phyloP scores from a whole-genome alignment of 2,888 invertebrate species.

The Tenthredo notha region DNA sequence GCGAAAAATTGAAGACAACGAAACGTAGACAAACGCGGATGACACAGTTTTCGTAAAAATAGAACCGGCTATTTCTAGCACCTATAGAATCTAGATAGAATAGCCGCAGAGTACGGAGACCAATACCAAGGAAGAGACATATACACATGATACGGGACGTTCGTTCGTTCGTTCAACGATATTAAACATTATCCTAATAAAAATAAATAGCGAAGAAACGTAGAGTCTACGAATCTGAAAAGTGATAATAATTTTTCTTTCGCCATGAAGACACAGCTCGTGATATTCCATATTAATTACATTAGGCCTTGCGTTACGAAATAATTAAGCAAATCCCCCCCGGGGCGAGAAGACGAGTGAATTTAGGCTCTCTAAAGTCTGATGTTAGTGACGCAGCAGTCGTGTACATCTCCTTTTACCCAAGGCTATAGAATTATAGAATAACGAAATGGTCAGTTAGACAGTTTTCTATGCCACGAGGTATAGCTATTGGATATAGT shows the following conservation, averaged over 20 bases:
- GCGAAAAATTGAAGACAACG: conserved; percentile 45
- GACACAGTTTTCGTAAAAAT: conserved; percentile 63
- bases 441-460: conserved; percentile 1
- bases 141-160: not conserved
- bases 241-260: not conserved
- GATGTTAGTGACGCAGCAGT: not conserved
- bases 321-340: conserved; percentile 33
- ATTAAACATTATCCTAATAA: not conserved
- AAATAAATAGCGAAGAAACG: not conserved
- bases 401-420: not conserved
- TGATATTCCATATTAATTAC: conserved; percentile 9
- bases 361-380: conserved; percentile 18
- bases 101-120: conserved; percentile 36
- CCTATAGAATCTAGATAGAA: conserved; percentile 51
- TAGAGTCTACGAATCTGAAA: too few relatives aligned
- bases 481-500: not conserved
- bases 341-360: conserved; percentile 24
- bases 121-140: not conserved
- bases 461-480: not conserved
- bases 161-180: not conserved
- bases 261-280: not conserved
- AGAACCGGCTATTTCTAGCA: conserved; percentile 63
- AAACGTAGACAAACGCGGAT: conserved; percentile 46
- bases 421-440: not conserved
- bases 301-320: conserved; percentile 23